These are phyloP conservation scores for Pharmacophagus antenor DNA, from an alignment of 2,888 invertebrate genomes.

Conservation along the genomic window DNA sequence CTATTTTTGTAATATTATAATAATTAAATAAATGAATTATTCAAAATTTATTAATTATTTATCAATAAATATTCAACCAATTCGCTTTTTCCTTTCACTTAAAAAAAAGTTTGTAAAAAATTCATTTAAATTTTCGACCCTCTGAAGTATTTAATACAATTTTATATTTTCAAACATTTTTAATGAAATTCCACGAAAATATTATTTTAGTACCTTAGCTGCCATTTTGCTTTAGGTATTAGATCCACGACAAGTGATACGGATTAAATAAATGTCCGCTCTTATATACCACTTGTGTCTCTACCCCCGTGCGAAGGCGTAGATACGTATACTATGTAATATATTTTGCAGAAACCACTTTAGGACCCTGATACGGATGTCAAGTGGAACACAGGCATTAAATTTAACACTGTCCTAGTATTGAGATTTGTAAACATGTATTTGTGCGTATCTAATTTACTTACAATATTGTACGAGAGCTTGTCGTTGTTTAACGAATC, in stretches of 20 bases:
- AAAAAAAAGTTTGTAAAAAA: background rate
- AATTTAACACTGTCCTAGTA: conserved; percentile 22
- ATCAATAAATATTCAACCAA: background rate
- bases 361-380: conserved; percentile 35
- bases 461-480: conserved; percentile 8
- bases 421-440: conserved; percentile 11
- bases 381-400: conserved; percentile 30
- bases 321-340: conserved; percentile 31
- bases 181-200: conserved; percentile 33
- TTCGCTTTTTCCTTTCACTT: background rate
- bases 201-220: conserved; percentile 65
- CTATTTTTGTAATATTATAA: too few species aligned
- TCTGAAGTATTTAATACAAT: background rate
- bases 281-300: conserved; percentile 67
- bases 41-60: too few species aligned
- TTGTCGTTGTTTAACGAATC: background rate
- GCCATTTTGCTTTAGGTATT: conserved; percentile 68
- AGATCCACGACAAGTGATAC: conserved; percentile 74
- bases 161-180: background rate
- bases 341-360: conserved; percentile 28
- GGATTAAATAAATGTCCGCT: conserved; percentile 50
- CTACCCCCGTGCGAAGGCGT: conserved; percentile 54
- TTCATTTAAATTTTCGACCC: background rate
- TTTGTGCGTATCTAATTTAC: conserved; percentile 21
- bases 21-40: background rate